phyloP scores from a whole-genome alignment of 2,113 vertebrate genomes.

The Megaceryle torquata region DNA sequence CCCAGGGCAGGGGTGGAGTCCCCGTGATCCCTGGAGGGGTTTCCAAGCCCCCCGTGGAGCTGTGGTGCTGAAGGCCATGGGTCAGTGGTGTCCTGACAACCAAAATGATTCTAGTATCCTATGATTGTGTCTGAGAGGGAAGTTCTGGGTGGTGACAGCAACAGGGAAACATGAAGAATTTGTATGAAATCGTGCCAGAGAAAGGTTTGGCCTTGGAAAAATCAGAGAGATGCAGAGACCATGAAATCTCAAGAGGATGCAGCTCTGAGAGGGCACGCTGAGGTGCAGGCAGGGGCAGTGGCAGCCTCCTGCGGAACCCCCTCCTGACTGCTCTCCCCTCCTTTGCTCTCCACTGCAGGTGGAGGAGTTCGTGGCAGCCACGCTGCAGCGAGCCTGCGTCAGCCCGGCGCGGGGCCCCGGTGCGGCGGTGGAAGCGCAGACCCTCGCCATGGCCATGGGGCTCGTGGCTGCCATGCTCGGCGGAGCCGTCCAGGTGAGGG shows the following conservation, averaged over 20 bases:
- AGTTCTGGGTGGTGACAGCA: neutral
- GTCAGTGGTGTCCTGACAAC: neutral
- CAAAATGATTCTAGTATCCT: neutral
- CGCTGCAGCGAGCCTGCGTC: slow-evolving; percentile 82
- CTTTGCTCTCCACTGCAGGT: slow-evolving; percentile 69
- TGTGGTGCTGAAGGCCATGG: neutral
- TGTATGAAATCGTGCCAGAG: accelerated
- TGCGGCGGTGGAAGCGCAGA: slow-evolving; percentile 80
- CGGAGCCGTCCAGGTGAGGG: slow-evolving; percentile 82
- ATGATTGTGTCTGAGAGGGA: neutral
- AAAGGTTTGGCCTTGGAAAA: neutral
- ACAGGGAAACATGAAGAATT: neutral
- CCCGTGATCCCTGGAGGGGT: neutral
- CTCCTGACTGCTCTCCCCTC: neutral
- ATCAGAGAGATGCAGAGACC: accelerated
- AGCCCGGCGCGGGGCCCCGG: slow-evolving; percentile 53
- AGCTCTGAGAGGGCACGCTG: neutral
- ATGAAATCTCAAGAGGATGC: accelerated
- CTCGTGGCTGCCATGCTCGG: slow-evolving; percentile 87
- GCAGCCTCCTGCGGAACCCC: neutral
- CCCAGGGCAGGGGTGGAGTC: neutral
- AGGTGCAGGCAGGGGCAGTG: neutral
- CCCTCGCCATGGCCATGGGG: slow-evolving; percentile 90
- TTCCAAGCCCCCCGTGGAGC: neutral
- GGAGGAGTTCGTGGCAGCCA: slow-evolving; percentile 82